Evolutionary conservation across 2,113 vertebrate genomes (phyloP).

Genomic region (Hyaena hyaena): DNA sequence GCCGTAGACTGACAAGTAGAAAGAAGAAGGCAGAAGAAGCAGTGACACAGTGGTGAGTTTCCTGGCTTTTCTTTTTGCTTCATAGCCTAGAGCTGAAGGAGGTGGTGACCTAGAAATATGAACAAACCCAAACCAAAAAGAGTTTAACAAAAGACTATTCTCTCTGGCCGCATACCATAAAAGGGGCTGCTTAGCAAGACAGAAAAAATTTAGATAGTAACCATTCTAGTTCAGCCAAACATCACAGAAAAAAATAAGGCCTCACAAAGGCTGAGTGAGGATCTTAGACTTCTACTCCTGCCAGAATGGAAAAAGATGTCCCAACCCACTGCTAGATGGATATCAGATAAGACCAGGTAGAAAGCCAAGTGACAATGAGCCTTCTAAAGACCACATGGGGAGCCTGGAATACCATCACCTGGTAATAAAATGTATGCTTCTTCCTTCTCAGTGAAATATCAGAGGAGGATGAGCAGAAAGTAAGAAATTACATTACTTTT

Average conservation of each 20-base stretch:
- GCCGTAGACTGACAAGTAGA: neutral
- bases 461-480: neutral
- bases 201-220: neutral
- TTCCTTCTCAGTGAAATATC: neutral
- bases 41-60: neutral
- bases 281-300: neutral
- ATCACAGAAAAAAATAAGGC: neutral
- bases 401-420: neutral
- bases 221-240: neutral
- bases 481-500: neutral
- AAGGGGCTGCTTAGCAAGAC: rapidly evolving
- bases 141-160: neutral
- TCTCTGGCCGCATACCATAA: neutral
- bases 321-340: too few species aligned
- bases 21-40: neutral
- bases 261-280: too few species aligned
- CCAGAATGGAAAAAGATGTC: neutral
- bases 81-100: neutral
- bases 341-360: neutral
- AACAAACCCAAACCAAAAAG: neutral
- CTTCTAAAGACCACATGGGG: too few species aligned
- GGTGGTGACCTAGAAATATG: neutral
- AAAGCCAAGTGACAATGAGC: neutral
- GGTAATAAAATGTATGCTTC: neutral
- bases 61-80: neutral